Percentiles rank a stretch among this genome's conserved stretches.
These are phyloP conservation scores for Galaxias olidus DNA, from an alignment of 2,797 vertebrate genomes.

Conservation along the genomic window DNA sequence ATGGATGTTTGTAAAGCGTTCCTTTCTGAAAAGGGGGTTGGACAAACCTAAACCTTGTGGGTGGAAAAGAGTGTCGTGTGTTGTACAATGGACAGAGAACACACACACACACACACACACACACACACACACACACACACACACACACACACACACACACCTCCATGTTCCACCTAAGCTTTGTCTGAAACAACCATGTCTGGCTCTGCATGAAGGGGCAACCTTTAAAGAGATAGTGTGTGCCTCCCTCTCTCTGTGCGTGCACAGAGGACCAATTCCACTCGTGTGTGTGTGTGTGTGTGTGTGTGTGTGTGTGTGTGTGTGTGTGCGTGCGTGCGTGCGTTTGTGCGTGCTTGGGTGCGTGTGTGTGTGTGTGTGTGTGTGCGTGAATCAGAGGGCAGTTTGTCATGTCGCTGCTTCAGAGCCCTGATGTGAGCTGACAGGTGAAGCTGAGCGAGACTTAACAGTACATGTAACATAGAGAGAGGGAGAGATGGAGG, in stretches of 20 bases:
- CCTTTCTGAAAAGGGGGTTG: too few relatives aligned
- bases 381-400: slow-evolving; percentile 73
- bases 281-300: neutral
- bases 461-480: slow-evolving; percentile 70
- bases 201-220: too few relatives aligned
- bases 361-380: slow-evolving; percentile 27
- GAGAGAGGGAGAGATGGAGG: slow-evolving; percentile 21
- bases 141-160: too few relatives aligned
- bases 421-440: slow-evolving; percentile 74
- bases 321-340: slow-evolving; percentile 15
- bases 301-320: slow-evolving; percentile 23
- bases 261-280: slow-evolving; percentile 4
- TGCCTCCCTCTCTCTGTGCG: neutral
- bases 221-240: too few relatives aligned
- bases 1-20: too few relatives aligned
- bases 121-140: too few relatives aligned
- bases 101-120: too few relatives aligned
- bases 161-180: too few relatives aligned
- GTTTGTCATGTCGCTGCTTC: slow-evolving; percentile 75
- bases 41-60: too few relatives aligned
- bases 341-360: slow-evolving; percentile 12
- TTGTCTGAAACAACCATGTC: too few relatives aligned
- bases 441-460: slow-evolving; percentile 78
- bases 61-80: too few relatives aligned
- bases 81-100: too few relatives aligned